Conservation (phyloP, 2,797 vertebrate species). For the Simalia tracyae region DNA sequence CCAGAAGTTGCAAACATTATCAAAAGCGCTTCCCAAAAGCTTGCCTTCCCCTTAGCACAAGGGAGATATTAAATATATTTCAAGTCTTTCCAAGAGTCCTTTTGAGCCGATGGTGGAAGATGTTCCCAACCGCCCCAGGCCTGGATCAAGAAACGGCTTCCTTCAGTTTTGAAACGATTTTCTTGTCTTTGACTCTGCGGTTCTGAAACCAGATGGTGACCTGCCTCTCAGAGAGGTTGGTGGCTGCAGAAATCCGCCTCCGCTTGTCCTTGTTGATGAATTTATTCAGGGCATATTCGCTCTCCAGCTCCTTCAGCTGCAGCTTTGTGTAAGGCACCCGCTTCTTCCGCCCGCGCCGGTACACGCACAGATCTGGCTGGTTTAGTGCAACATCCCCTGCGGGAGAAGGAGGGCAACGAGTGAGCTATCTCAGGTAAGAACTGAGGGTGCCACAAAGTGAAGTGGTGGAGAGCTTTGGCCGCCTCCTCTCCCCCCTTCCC, state of each 20-base stretch:
- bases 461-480: not conserved
- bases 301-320: conserved; percentile 91
- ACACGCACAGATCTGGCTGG: conserved; percentile 81
- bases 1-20: conserved; percentile 51
- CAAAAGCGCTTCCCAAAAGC: conserved; percentile 63
- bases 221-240: conserved; percentile 84
- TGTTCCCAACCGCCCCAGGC: too few relatives aligned
- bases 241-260: conserved; percentile 86
- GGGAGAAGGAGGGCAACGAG: conserved; percentile 16
- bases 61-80: conserved; percentile 74
- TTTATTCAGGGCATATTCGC: conserved; percentile 90
- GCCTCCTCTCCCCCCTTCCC: too few relatives aligned
- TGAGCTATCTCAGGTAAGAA: not conserved
- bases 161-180: conserved; percentile 83
- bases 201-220: conserved; percentile 91
- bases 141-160: conserved; percentile 77
- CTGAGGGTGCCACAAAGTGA: not conserved
- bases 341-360: conserved; percentile 83
- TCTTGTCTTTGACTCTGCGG: conserved; percentile 86
- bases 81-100: conserved; percentile 75
- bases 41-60: conserved; percentile 34
- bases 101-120: conserved; percentile 48
- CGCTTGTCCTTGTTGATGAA: conserved; percentile 99
- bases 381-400: conserved; percentile 80
- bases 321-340: conserved; percentile 84